A percentile compares a stretch with the other conserved stretches of the same genome.
phyloP scores from a whole-genome alignment of 2,113 vertebrate species.

The Ptilorrhoa leucosticta region DNA sequence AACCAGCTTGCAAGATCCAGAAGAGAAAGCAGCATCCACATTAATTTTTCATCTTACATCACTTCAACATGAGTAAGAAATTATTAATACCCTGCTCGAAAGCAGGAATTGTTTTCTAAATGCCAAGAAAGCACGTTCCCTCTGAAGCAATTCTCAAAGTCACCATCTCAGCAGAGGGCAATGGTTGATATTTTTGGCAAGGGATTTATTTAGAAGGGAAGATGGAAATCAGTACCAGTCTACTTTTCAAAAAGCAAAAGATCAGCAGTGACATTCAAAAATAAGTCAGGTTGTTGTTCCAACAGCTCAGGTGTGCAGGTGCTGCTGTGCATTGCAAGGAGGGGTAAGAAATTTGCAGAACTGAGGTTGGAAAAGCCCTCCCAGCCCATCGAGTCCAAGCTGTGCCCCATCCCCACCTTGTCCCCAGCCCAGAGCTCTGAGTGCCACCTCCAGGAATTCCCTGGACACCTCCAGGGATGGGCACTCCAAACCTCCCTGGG shows the following conservation, averaged over 20 bases:
- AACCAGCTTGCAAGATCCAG: not conserved
- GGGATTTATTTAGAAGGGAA: not conserved
- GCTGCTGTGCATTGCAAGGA: not conserved
- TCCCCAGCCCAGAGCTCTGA: not conserved
- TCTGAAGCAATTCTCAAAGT: not conserved
- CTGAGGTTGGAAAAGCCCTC: not conserved
- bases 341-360: not conserved
- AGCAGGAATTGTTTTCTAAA: not conserved
- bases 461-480: not conserved
- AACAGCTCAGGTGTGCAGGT: not conserved
- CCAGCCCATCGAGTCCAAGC: accelerated
- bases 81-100: slow-evolving; percentile 34
- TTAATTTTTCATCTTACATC: slow-evolving; percentile 50
- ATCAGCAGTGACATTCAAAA: not conserved
- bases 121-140: not conserved
- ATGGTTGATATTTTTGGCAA: not conserved
- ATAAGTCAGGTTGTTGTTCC: not conserved
- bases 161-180: not conserved
- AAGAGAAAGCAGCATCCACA: not conserved
- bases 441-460: not conserved
- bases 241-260: not conserved
- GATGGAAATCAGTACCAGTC: not conserved
- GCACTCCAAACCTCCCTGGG: not conserved
- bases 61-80: slow-evolving; percentile 20
- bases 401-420: not conserved